phyloP scores from a whole-genome alignment of 2,113 vertebrate genomes.

The Enhydra lutris region DNA sequence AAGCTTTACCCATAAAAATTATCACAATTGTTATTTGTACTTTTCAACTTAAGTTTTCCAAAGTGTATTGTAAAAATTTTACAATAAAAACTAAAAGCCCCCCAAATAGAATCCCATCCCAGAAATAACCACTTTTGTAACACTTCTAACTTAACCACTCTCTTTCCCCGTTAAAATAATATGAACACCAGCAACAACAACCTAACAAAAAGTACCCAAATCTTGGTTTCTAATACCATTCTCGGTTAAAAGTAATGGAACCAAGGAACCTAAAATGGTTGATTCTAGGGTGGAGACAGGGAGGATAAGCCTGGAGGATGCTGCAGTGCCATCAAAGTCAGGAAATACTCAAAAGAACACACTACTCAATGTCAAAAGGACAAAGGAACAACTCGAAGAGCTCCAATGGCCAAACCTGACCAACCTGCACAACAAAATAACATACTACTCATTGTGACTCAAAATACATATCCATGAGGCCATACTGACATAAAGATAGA shows the following conservation, averaged over 20 bases:
- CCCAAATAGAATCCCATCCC: background rate
- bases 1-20: background rate
- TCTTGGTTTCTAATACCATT: background rate
- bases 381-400: background rate
- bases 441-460: background rate
- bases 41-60: slow-evolving; percentile 13
- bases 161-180: background rate
- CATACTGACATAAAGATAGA: background rate
- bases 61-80: background rate
- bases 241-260: background rate
- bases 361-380: background rate
- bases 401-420: background rate
- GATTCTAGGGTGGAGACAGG: background rate
- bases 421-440: background rate
- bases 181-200: background rate
- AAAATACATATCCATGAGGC: background rate
- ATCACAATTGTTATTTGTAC: background rate
- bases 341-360: background rate
- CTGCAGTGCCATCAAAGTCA: background rate
- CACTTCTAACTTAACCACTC: background rate
- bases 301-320: background rate
- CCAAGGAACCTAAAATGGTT: background rate
- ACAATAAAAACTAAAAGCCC: background rate
- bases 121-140: slow-evolving; percentile 7
- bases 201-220: background rate